Conservation (phyloP, 92 coral and sea anemone genomes). For the Porites evermanni region DNA sequence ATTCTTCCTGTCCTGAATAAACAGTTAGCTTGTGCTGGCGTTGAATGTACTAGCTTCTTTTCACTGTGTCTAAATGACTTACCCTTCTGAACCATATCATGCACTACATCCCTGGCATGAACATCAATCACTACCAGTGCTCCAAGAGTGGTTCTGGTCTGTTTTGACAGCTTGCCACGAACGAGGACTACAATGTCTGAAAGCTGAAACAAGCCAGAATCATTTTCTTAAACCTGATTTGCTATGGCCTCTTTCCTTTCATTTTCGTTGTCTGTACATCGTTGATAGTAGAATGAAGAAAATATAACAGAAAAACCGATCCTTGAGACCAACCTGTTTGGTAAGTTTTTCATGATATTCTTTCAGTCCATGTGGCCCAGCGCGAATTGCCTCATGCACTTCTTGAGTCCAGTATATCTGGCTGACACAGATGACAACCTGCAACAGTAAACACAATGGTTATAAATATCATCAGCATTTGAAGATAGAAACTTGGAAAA, state of each 20-base stretch:
- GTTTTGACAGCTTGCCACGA: conserved; percentile 99
- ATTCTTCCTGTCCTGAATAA: no score
- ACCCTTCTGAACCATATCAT: conserved; percentile 94
- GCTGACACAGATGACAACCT: conserved; percentile 97
- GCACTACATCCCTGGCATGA: conserved; percentile 98
- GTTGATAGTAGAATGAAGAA: no score
- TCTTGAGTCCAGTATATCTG: conserved; percentile 99
- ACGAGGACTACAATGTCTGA: conserved; percentile 96
- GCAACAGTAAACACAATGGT: neutral
- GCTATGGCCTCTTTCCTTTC: no score
- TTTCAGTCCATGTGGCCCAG: conserved; percentile 96
- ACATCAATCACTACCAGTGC: conserved; percentile 98
- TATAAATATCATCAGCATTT: no score
- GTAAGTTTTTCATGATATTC: conserved; percentile 93
- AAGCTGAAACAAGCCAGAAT: conserved; percentile 43
- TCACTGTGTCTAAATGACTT: neutral
- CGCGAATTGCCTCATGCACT: conserved; percentile 96
- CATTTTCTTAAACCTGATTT: neutral
- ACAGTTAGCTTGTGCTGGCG: no score
- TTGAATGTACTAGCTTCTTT: no score
- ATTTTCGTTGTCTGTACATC: no score
- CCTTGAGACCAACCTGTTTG: conserved; percentile 66
- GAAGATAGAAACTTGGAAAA: no score
- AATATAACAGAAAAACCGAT: no score
- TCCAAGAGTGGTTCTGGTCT: conserved; percentile 95